These are phyloP conservation scores for Sebastes baramenuke DNA, from an alignment of 2,797 vertebrate species.

Conservation along the genomic window DNA sequence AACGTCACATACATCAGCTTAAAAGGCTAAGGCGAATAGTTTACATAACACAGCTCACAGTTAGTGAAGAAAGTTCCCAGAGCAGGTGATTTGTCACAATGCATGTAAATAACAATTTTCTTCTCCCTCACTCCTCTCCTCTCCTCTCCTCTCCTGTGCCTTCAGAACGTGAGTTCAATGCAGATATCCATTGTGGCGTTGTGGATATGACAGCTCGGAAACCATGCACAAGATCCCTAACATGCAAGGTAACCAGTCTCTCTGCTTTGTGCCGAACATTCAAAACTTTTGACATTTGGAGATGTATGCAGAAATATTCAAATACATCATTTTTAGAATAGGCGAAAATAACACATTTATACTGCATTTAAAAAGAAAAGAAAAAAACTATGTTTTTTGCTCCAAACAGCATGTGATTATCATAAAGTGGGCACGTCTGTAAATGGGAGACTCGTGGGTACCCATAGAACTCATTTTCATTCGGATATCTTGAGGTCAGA, in stretches of 20 bases:
- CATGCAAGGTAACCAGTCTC: slow-evolving; percentile 90
- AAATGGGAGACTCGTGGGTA: no score
- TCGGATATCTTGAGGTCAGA: no score
- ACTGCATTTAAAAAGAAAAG: no score
- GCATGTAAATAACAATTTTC: background rate
- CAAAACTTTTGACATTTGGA: no score
- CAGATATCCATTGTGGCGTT: slow-evolving; percentile 98
- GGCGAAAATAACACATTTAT: no score
- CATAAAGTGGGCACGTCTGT: no score
- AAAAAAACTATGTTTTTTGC: no score
- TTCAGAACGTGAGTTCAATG: slow-evolving; percentile 97
- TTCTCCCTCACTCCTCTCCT: background rate
- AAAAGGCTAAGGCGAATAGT: background rate
- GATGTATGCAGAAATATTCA: no score
- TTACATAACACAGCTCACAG: background rate
- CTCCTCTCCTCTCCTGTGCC: background rate
- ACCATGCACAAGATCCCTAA: slow-evolving; percentile 99
- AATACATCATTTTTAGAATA: no score
- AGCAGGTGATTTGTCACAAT: background rate
- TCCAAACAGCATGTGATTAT: no score
- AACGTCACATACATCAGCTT: background rate
- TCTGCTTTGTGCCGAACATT: background rate
- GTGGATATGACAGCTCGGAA: slow-evolving; percentile 95
- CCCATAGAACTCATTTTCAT: no score
- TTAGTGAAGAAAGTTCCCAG: background rate